These are phyloP conservation scores for Arge pagana DNA, from an alignment of 2,888 invertebrate species.

Conservation along the genomic window DNA sequence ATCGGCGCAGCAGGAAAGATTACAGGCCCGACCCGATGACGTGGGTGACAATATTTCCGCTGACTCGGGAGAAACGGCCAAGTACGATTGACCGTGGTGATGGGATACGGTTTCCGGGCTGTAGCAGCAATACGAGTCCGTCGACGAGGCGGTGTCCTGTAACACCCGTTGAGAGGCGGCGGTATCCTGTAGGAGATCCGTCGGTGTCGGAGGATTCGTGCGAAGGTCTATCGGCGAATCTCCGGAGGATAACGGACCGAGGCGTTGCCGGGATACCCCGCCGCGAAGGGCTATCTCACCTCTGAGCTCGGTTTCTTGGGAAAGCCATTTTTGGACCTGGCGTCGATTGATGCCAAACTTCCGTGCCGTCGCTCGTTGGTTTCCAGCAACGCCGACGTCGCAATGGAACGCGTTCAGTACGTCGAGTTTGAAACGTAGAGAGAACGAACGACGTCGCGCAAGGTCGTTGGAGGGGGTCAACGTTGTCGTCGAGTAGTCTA, in stretches of 20 bases:
- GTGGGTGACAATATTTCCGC: slow-evolving; percentile 29
- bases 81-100: slow-evolving; percentile 27
- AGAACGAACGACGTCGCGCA: slow-evolving; percentile 57
- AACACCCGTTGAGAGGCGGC: not conserved
- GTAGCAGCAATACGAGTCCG: slow-evolving; percentile 36
- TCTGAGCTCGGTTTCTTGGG: slow-evolving; percentile 56
- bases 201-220: slow-evolving; percentile 29
- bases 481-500: slow-evolving; percentile 39
- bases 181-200: slow-evolving; percentile 19
- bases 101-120: slow-evolving; percentile 35
- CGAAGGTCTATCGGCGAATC: slow-evolving; percentile 51
- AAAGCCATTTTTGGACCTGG: slow-evolving; percentile 62
- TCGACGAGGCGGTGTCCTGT: slow-evolving; percentile 10
- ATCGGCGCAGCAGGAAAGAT: slow-evolving; percentile 44
- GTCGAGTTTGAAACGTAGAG: slow-evolving; percentile 58
- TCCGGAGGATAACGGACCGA: slow-evolving; percentile 44
- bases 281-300: slow-evolving; percentile 51
- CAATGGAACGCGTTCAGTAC: slow-evolving; percentile 60
- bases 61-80: slow-evolving; percentile 29
- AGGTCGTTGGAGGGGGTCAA: slow-evolving; percentile 33
- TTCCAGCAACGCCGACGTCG: slow-evolving; percentile 56
- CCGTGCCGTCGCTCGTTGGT: slow-evolving; percentile 61
- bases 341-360: slow-evolving; percentile 61
- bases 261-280: slow-evolving; percentile 52
- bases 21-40: slow-evolving; percentile 35